Conservation (phyloP, 2,113 vertebrate species). For the Protomyctophum bolini region DNA sequence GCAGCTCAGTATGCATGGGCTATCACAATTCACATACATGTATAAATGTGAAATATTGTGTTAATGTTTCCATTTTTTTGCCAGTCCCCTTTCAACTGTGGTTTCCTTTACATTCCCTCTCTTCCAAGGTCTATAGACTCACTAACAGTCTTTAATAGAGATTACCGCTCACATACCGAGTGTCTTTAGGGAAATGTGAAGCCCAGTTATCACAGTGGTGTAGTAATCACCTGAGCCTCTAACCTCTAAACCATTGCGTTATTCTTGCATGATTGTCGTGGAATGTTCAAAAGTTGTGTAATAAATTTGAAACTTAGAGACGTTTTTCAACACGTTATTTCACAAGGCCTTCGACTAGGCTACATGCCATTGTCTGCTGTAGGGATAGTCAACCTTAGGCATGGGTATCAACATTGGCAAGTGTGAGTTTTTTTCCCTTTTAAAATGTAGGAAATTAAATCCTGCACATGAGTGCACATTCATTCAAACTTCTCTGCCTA, state of each 20-base stretch:
- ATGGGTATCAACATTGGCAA: too few species aligned
- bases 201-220: slow-evolving; percentile 40
- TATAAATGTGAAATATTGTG: slow-evolving; percentile 2
- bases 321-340: neutral
- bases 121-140: slow-evolving; percentile 11
- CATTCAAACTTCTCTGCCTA: too few species aligned
- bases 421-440: too few species aligned
- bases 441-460: too few species aligned
- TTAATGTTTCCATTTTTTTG: neutral
- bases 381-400: too few species aligned
- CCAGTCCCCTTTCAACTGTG: neutral
- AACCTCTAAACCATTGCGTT: slow-evolving; percentile 59
- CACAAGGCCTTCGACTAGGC: too few species aligned
- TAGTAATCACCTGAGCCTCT: slow-evolving; percentile 42
- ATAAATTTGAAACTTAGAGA: slow-evolving; percentile 67
- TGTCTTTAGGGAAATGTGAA: slow-evolving; percentile 42
- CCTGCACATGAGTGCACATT: too few species aligned
- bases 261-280: slow-evolving; percentile 78
- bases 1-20: neutral
- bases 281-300: slow-evolving; percentile 74
- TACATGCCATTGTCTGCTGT: too few species aligned
- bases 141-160: slow-evolving; percentile 23
- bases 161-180: slow-evolving; percentile 49
- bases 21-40: neutral
- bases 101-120: slow-evolving; percentile 1